These are phyloP conservation scores for Crotophaga sulcirostris DNA, from an alignment of 2,113 vertebrate species.

Conservation along the genomic window DNA sequence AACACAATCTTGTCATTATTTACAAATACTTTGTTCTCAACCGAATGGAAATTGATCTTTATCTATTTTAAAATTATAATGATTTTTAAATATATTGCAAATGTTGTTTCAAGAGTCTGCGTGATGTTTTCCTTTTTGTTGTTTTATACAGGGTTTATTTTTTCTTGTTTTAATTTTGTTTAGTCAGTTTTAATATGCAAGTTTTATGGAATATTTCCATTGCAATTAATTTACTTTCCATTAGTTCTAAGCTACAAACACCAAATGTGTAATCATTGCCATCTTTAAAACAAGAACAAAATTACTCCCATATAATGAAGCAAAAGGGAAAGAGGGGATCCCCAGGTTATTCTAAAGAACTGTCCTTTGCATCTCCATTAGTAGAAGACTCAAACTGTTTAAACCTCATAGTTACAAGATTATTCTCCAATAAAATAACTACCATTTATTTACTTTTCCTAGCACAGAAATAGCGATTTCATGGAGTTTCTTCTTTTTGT, in stretches of 20 bases:
- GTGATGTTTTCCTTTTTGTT: neutral
- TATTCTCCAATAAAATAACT: neutral
- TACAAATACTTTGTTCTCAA: slow-evolving; percentile 70
- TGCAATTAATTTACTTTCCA: slow-evolving; percentile 16
- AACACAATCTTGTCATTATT: slow-evolving; percentile 44
- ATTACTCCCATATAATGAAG: neutral
- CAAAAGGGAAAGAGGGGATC: neutral
- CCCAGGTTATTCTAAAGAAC: neutral
- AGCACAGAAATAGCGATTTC: neutral
- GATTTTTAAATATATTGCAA: slow-evolving; percentile 39
- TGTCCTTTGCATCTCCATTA: neutral
- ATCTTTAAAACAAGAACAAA: slow-evolving; percentile 11
- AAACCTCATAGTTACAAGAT: neutral
- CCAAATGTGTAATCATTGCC: neutral
- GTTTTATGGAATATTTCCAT: slow-evolving; percentile 35
- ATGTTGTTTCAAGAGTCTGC: neutral
- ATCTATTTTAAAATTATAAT: slow-evolving; percentile 57
- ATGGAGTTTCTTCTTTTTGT: neutral
- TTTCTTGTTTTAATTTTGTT: slow-evolving; percentile 28
- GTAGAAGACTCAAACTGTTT: neutral
- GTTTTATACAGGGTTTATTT: neutral
- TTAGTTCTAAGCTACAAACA: slow-evolving; percentile 16
- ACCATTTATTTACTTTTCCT: neutral
- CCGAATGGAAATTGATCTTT: slow-evolving; percentile 67
- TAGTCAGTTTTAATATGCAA: slow-evolving; percentile 29